Conservation (phyloP, 1,140 invertebrate genomes). For the Rhagoletis zephyria region DNA sequence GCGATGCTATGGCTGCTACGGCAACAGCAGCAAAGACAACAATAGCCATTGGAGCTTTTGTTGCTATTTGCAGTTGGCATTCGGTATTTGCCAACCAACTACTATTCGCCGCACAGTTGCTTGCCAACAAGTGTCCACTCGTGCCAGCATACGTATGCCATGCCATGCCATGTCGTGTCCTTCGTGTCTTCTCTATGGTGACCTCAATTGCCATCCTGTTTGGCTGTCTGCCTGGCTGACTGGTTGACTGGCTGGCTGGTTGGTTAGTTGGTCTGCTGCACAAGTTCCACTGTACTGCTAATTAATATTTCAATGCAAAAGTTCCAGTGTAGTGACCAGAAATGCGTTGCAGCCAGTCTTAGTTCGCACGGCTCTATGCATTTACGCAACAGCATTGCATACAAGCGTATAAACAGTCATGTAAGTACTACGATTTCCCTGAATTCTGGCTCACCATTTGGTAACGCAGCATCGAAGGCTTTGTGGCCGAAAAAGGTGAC, state of each 20-base stretch:
- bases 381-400: slow-evolving; percentile 13
- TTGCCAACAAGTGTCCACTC: slow-evolving; percentile 25
- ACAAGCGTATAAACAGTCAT: no score
- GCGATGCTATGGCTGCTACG: background rate
- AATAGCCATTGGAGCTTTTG: background rate
- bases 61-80: no score
- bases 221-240: background rate
- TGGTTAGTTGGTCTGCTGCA: background rate
- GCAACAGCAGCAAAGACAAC: slow-evolving; percentile 21
- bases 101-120: background rate
- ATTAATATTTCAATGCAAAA: slow-evolving; percentile 50
- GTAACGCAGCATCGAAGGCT: no score
- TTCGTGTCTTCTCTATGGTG: background rate
- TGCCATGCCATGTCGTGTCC: no score
- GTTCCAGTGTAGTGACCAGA: slow-evolving; percentile 45
- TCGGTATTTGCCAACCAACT: background rate
- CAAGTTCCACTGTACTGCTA: slow-evolving; percentile 15
- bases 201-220: background rate
- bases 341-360: background rate
- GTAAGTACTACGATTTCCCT: no score
- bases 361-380: slow-evolving; percentile 1
- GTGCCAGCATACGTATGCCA: background rate
- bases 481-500: no score
- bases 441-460: no score
- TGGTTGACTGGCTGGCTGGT: background rate